Conservation (phyloP, 2,797 vertebrate species). For the Poeciliopsis paucimaculata region DNA sequence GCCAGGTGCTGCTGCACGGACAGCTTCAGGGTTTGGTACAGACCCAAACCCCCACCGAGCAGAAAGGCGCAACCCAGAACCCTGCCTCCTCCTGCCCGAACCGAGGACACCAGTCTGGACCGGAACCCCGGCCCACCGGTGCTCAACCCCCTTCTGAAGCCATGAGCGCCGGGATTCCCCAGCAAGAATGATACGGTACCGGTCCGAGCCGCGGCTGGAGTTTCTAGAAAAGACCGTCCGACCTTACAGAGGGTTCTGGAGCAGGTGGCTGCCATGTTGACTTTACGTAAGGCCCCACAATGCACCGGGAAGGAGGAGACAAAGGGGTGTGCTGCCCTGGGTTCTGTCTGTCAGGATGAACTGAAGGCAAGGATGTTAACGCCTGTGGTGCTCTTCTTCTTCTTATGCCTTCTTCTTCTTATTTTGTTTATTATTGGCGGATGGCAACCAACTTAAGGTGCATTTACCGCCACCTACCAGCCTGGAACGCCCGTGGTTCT, state of each 20-base stretch:
- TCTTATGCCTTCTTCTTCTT: no score
- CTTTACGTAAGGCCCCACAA: constrained; percentile 75
- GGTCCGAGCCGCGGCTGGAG: constrained; percentile 30
- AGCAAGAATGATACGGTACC: constrained; percentile 34
- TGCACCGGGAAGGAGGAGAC: constrained; percentile 20
- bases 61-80: constrained; percentile 74
- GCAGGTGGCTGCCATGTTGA: constrained; percentile 79
- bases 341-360: constrained; percentile 4
- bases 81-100: constrained; percentile 50
- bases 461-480: no score
- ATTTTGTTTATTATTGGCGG: no score
- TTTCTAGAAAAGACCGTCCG: constrained; percentile 59
- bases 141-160: constrained; percentile 48
- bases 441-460: no score
- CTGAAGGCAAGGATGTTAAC: background rate
- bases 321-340: rapidly evolving
- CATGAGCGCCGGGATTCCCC: constrained; percentile 25
- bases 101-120: constrained; percentile 29
- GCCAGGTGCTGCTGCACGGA: constrained; percentile 69
- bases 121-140: constrained; percentile 46
- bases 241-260: constrained; percentile 69
- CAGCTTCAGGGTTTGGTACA: constrained; percentile 74
- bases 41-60: constrained; percentile 79
- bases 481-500: background rate
- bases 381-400: no score